phyloP scores from a whole-genome alignment of 2,113 vertebrate genomes.

The Pyrgilauda ruficollis region DNA sequence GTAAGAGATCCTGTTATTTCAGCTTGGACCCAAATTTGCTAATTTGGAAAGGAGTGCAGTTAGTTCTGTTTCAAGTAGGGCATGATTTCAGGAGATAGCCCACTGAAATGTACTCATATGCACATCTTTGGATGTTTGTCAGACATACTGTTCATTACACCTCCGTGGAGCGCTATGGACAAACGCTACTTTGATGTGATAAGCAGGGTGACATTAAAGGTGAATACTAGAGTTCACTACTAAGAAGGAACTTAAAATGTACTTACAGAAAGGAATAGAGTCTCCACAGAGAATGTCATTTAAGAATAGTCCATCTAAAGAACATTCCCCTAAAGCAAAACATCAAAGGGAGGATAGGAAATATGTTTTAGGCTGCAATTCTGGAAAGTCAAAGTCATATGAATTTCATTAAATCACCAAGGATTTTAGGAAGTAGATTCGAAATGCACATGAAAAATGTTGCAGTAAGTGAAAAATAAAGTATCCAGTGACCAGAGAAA shows the following conservation, averaged over 20 bases:
- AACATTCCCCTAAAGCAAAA: slow-evolving; percentile 46
- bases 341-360: slow-evolving; percentile 53
- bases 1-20: background rate
- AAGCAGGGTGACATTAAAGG: background rate
- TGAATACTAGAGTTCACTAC: background rate
- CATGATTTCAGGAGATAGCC: background rate
- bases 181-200: slow-evolving; percentile 13
- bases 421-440: background rate
- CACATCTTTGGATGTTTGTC: background rate
- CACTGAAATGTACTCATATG: background rate
- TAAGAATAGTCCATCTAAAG: slow-evolving; percentile 46
- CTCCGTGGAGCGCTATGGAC: background rate
- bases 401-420: slow-evolving; percentile 40
- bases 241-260: slow-evolving; percentile 6
- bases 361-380: background rate
- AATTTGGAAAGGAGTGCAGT: background rate
- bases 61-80: background rate
- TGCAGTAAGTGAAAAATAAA: background rate
- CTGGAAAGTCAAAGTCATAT: slow-evolving; percentile 44
- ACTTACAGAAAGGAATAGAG: background rate
- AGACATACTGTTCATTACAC: background rate
- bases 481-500: background rate
- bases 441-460: background rate
- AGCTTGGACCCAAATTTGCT: background rate
- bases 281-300: slow-evolving; percentile 7